Evolutionary conservation across 2,113 vertebrate genomes (phyloP), one percentile per base, ranked within the genome.

Genomic region (Cottus gobio): DNA sequence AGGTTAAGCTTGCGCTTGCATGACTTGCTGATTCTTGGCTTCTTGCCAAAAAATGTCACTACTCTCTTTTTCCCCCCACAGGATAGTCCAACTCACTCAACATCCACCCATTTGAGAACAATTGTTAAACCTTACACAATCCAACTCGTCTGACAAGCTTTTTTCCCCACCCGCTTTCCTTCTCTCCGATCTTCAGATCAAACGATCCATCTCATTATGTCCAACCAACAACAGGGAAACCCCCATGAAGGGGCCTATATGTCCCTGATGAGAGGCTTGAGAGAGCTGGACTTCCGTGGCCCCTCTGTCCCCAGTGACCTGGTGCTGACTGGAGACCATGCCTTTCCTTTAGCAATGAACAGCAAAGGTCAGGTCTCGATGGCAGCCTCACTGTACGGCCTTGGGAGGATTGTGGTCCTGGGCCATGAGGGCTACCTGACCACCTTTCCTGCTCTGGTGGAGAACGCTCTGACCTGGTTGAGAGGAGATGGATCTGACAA

Each of bases 401-500:
- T 89, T 26, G 97, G 97, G 44, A 93, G 92, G 28, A 92, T 98
- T 65, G 95, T 98, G 60, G 95, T 96, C 0, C 70, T 96, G 74
- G 94, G 96, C 30, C 97, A 97, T 2, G 96, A 97, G 65, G 71
- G 20, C 66, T 96, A 96, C 88, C 68, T 98, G 80, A 90, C 88
- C 1, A 18, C 84, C 13, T 90, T 97, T 65, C 92, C 93, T 2
- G 68, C 57, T 57, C 93, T 98, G 70, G 86, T 99, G 57, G 90
- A 93, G 79, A 98, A 98, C 13, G 95, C 94, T 2, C 56, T 97
- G 62, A 83, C 83, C 3, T 98, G 97, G 97, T 95, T 98, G 50
- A 93, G 89, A 70, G 94, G 95, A n/a, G 92, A 93, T 24, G 69
- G 89, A 0, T 86, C 80, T 44, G 63, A 82, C 12, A 89, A 86